Evolutionary conservation across 2,888 invertebrate genomes (phyloP), one percentile per base, ranked within the genome.

Genomic region (Cepaea hortensis): DNA sequence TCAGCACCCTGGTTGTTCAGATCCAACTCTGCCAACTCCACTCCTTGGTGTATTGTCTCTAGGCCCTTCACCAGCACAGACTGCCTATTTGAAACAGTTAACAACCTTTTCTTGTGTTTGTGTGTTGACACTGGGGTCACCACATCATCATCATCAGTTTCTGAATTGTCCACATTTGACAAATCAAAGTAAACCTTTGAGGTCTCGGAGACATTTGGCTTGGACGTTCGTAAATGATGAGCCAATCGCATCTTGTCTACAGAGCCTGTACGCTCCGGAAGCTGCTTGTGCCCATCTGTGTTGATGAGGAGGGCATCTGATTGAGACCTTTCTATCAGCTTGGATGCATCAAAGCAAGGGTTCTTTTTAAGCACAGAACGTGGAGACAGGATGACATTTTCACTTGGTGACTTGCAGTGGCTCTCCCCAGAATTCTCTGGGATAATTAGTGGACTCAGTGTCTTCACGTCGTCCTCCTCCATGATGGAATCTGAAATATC

Each of bases 111-210:
- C 77, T 85, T 83, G 68, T 81, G 72, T 61, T 81, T 75, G 84
- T 86, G 88, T 50, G 87, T 84, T 70, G 86, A 88, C 3, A 87
- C 81, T 13, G 88, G 88, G 6, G 90, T 90, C 87, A 90, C 65
- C 85, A 87, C 62, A 87, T 87, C 85, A 90, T 90, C 84, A 81
- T 89, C 76, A 77, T 85, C 89, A 23, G 87, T 84, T 18, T 90
- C 89, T 75, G 88, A 89, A 35, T 87, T 89, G 61, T 90, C 91
- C 13, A 92, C 91, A 80, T 92, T 92, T 0, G 94, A 93, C n/a
- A 94, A 89, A 88, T 94, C 94, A 89, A 93, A 93, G 88, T 94
- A 94, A 13, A 94, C 93, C 76, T 91, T 92, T 1, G 94, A 91
- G 85, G 93, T 93, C 87, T 94, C 93, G 0, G 94, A 94, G 13